Evolutionary conservation across 2,888 invertebrate species (phyloP), one percentile per base, ranked within the genome.

Genomic region (Phytoseiulus persimilis): DNA sequence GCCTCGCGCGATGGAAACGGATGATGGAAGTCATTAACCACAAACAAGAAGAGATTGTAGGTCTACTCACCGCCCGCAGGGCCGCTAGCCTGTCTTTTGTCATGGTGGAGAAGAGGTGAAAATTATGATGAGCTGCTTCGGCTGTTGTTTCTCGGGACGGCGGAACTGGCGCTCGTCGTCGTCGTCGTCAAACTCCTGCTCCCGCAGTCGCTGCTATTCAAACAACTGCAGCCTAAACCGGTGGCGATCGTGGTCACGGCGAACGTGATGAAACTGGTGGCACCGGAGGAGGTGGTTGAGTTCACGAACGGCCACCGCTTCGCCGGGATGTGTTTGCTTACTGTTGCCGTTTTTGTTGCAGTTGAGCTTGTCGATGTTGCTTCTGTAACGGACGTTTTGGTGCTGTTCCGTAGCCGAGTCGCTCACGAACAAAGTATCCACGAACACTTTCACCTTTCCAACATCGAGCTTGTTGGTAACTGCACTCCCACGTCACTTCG

Each of bases 11-110:
- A 39, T 28, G 65, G 65, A 18, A 65, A 28, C 65, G 28, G 18
- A 28, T 65, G 65, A 65, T 65, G 65, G 18, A 65, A 65, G 65
- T 65, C 65, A 65, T 65, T 31, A 84, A 87, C n/a, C 32, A 33
- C 32, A 33, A 87, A 87, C n/a, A 87, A 87, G 5, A 32, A 87
- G 45, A 83, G 65, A 89, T 28, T 23, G 39, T 83, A 39, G 39
- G 3, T 9, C 39, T 39, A 91, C 91, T 91, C 90, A 91, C 91
- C 91, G 91, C 91, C 91, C 91, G 91, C 83, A 91, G 90, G 23
- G 91, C 91, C 90, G 91, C 91, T 90, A 91, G 90, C 89, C 91
- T 91, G 90, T 91, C 91, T 90, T 91, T 91, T 83, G 91, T 91
- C 91, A 91, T 91, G 33, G 90, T 91, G 89, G 89, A 32, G 33